These are phyloP conservation scores for Helicoverpa assulta DNA, from an alignment of 2,888 invertebrate species.

Conservation along the genomic window DNA sequence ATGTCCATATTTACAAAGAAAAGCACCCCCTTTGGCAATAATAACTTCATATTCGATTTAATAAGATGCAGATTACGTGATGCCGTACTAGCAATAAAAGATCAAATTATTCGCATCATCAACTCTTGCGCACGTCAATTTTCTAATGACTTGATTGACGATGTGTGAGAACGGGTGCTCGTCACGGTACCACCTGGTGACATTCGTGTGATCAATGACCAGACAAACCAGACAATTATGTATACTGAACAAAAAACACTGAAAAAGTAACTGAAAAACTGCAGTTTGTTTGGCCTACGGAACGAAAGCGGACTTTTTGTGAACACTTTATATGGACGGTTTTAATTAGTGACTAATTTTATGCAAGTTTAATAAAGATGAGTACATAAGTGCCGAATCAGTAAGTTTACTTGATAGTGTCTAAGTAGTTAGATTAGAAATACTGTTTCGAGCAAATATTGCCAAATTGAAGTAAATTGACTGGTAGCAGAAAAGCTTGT, in stretches of 20 bases:
- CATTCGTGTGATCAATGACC: conserved; percentile 20
- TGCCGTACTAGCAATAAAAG: neutral
- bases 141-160: neutral
- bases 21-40: too few species aligned
- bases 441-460: neutral
- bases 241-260: neutral
- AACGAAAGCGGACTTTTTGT: neutral
- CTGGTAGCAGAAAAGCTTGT: too few species aligned
- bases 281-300: conserved; percentile 1
- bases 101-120: neutral
- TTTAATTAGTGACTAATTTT: neutral
- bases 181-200: conserved; percentile 19
- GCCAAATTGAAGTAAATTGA: neutral
- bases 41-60: too few species aligned
- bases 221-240: conserved; percentile 8
- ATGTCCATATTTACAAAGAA: too few species aligned
- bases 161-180: neutral
- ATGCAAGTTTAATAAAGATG: neutral
- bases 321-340: neutral
- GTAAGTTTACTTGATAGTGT: neutral
- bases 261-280: conserved; percentile 6
- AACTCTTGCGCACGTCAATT: neutral
- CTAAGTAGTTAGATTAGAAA: too few species aligned
- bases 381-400: neutral
- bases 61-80: neutral